Base-by-base conservation (phyloP, 2,797 vertebrate species). In the Myotis myotis region DNA sequence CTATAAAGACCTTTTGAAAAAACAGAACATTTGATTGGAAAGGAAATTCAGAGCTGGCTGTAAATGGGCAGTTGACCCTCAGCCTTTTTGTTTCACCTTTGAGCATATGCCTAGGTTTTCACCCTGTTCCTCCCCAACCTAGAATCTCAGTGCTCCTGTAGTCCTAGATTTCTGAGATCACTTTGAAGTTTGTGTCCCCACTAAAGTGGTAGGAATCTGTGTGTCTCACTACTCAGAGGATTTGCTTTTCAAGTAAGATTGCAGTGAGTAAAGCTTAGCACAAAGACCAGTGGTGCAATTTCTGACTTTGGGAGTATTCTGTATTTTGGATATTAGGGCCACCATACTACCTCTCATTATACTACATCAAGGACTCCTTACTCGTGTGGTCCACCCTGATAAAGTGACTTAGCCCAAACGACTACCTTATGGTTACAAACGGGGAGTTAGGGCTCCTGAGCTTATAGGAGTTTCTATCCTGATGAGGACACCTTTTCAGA, bases 241-340 rank as follows among this genome's bases (percentile, higher is more conserved):
- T 92, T 92, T 75, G 16, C 76, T 76, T 94, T 87, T 62, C 78
- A 90, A 80, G 23, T 71, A 93, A 44, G 38, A 93, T 49, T 55
- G 25, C n/a, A 55, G 41, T 41, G 80, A 36, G 23, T 49, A 78
- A 72, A 86, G 33, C 75, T 92, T 33, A 74, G 36, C 57, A 87
- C 55, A 89, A 70, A 96, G 22, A 17, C 49, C 49, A 89, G 13
- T 8, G 7, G 23, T 55, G 51, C n/a, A 28, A 22, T 55, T 74
- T 93, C 47, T 72, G 68, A 83, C 71, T 12, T 30, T 51, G 28
- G 12, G 1, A n/a, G 6, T 68, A 8, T 60, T 66, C n/a, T 44
- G 2, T 44, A 33, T 57, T 68, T 41, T 15, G 60, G 23, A 10
- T 17, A 38, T 33, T 5, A 71, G n/a, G 36, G 22, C 60, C 28